phyloP scores from a whole-genome alignment of 2,888 invertebrate species.

The Acrobasis consociella region DNA sequence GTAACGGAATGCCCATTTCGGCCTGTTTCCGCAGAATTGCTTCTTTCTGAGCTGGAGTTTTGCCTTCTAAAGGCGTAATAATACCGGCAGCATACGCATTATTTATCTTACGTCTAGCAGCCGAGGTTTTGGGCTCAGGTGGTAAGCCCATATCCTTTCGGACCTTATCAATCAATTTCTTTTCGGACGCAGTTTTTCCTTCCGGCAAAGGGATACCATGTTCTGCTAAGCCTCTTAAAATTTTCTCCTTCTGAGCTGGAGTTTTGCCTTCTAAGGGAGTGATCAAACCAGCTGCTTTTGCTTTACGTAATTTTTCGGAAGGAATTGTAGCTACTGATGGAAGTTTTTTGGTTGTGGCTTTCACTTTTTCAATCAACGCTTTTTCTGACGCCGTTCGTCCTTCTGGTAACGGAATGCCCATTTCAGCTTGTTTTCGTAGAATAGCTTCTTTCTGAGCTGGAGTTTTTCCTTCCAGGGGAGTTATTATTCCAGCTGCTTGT shows the following conservation, averaged over 20 bases:
- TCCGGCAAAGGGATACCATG: too few relatives aligned
- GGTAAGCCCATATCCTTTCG: too few relatives aligned
- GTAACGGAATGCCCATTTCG: slow-evolving; percentile 22
- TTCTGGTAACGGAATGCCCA: slow-evolving; percentile 39
- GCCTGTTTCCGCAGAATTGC: slow-evolving; percentile 24
- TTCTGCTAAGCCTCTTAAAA: too few relatives aligned
- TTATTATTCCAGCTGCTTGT: slow-evolving; percentile 31
- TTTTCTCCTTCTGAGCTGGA: too few relatives aligned
- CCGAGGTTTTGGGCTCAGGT: too few relatives aligned
- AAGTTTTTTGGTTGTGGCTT: too few relatives aligned
- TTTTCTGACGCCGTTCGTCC: slow-evolving; percentile 40
- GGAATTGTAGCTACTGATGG: too few relatives aligned
- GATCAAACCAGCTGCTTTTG: too few relatives aligned
- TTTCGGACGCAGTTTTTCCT: too few relatives aligned
- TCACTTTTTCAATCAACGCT: slow-evolving; percentile 35
- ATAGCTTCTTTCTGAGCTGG: slow-evolving; percentile 37
- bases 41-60: slow-evolving; percentile 28
- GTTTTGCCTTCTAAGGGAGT: too few relatives aligned
- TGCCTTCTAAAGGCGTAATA: slow-evolving; percentile 26
- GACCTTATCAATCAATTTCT: too few relatives aligned
- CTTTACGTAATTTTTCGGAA: too few relatives aligned
- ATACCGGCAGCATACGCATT: slow-evolving; percentile 24
- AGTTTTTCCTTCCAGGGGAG: slow-evolving; percentile 36
- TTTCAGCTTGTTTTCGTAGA: slow-evolving; percentile 32
- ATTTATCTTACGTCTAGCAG: slow-evolving; percentile 26